A percentile compares a stretch with the other conserved stretches of the same genome.
Evolutionary conservation across 2,113 vertebrate species (phyloP).

Genomic region (Hepsetus odoe): DNA sequence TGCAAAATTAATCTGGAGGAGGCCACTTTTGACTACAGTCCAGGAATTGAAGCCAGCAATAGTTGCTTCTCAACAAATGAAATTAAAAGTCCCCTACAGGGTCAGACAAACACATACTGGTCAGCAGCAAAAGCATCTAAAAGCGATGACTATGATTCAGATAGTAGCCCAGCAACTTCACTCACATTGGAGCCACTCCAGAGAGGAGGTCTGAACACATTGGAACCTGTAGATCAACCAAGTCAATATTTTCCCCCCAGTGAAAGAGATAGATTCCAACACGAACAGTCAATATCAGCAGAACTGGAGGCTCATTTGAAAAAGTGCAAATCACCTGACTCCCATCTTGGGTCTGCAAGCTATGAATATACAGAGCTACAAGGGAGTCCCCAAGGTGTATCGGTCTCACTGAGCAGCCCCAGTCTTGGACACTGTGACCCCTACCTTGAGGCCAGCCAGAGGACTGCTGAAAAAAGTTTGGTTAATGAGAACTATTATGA

Average conservation of each 20-base stretch:
- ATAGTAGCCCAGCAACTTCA: constrained; percentile 76
- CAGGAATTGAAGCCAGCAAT: constrained; percentile 63
- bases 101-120: constrained; percentile 69
- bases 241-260: constrained; percentile 60
- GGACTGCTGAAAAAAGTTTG: constrained; percentile 32
- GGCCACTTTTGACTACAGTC: constrained; percentile 74
- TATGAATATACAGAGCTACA: constrained; percentile 57
- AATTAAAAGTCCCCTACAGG: constrained; percentile 39
- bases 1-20: constrained; percentile 83
- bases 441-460: constrained; percentile 68
- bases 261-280: constrained; percentile 53
- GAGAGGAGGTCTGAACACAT: constrained; percentile 64
- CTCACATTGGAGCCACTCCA: constrained; percentile 82
- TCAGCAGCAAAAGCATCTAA: constrained; percentile 64
- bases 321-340: constrained; percentile 57
- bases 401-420: constrained; percentile 71
- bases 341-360: constrained; percentile 61
- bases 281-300: constrained; percentile 59
- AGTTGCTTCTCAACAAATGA: constrained; percentile 65
- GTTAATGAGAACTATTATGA: constrained; percentile 62
- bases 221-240: constrained; percentile 50
- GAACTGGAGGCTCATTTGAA: constrained; percentile 57
- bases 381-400: constrained; percentile 74
- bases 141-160: constrained; percentile 70
- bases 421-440: constrained; percentile 75